Evolutionary conservation across 2,888 invertebrate genomes (phyloP), one percentile per base, ranked within the genome.

Genomic region (Hydriomena furcata): DNA sequence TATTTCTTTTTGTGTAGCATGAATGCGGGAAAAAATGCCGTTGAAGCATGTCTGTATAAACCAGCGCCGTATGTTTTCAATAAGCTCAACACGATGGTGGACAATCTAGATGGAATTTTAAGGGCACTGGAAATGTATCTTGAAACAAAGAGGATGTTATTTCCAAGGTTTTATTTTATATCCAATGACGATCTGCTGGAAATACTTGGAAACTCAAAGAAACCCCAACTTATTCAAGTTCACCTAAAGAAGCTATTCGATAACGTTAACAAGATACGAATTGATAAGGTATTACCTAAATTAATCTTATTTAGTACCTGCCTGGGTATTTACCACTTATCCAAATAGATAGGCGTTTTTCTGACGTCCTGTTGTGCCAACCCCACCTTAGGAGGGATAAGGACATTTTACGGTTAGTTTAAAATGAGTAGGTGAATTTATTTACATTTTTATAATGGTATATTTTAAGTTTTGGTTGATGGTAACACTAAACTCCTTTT

Each of bases 221-320:
- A 93, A 65, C 97, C 97, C 0, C 95, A 95, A 66, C 85, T 94
- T 32, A 93, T 98, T 47, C 97, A 97, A 85, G 93, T 94, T 0
- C 97, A 97, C 77, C 88, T 97, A 49, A 97, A 96, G 73, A 98
- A 98, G 74, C 91, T 97, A 25, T 98, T 97, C 78, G 97, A 97
- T 74, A 96, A 96, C 77, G 92, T 98, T 23, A 94, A 93, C 66
- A 94, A 92, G 72, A 84, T 96, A 37, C 93, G 93, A 65, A 90
- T 95, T 50, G 92, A 91, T 50, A 94, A 94, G 88, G 93, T 47
- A 36, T 4, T 4, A 3, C 4, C 2, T 17, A 17, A 17, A 17
- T 17, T 3, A 17, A 3, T 3, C 4, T 3, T 2, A 17, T 17
- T 17, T 3, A 17, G 4, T 3, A 17, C n/a, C n/a, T n/a, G n/a